Percentiles rank a stretch among this genome's conserved stretches.
Evolutionary conservation across 2,797 vertebrate genomes (phyloP).

Genomic region (Bovichtus variegatus): DNA sequence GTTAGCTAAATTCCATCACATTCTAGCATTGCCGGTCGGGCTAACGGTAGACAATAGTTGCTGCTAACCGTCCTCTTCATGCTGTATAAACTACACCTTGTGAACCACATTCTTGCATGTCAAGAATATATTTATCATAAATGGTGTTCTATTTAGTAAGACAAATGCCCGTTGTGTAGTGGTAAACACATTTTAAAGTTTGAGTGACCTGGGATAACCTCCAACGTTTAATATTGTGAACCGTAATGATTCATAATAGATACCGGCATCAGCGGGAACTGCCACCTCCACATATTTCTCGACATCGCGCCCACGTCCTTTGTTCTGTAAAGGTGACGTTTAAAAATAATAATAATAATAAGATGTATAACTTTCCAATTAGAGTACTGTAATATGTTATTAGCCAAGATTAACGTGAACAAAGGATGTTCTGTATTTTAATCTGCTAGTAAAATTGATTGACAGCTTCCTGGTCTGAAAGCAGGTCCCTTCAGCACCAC

Average conservation of each 20-base stretch:
- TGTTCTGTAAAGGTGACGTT: neutral
- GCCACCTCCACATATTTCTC: neutral
- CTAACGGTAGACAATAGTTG: conserved; percentile 56
- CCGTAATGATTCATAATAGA: neutral
- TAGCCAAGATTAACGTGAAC: fast-evolving
- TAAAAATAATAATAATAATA: neutral
- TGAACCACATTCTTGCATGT: no score
- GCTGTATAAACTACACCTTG: conserved; percentile 45
- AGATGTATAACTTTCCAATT: fast-evolving
- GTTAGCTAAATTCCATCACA: conserved; percentile 70
- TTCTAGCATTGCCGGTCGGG: conserved; percentile 11
- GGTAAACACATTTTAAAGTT: fast-evolving
- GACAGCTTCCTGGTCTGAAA: neutral
- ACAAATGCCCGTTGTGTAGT: fast-evolving
- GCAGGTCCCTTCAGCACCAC: neutral
- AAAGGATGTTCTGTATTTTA: neutral
- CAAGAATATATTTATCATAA: fast-evolving
- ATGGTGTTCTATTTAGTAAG: fast-evolving
- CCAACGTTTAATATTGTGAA: neutral
- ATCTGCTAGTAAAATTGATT: fast-evolving
- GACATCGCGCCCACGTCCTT: neutral
- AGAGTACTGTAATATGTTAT: neutral
- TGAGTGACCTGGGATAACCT: neutral
- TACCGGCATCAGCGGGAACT: conserved; percentile 32
- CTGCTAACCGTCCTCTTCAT: neutral